These are phyloP conservation scores for Melikaiella ostensackeni DNA, from an alignment of 2,888 invertebrate genomes.

Conservation along the genomic window DNA sequence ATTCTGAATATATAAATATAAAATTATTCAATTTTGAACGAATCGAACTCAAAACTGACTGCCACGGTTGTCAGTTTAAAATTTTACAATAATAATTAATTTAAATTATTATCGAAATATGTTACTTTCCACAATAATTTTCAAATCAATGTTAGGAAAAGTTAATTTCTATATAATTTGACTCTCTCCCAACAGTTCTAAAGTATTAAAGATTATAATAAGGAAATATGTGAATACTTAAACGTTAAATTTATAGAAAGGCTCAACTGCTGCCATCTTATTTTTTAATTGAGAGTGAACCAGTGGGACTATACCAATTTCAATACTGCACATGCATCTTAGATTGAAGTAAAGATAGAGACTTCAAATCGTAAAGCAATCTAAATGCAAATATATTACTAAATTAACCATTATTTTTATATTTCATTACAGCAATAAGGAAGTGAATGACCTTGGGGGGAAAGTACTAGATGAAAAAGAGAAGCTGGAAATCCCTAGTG, in stretches of 20 bases:
- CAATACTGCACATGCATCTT: slow-evolving; percentile 11
- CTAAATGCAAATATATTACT: slow-evolving; percentile 30
- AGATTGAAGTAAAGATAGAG: slow-evolving; percentile 3
- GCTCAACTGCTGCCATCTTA: slow-evolving; percentile 5
- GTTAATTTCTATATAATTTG: background rate
- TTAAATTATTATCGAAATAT: background rate
- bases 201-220: background rate
- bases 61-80: too few relatives aligned
- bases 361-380: slow-evolving; percentile 27
- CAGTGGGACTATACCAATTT: background rate
- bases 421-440: slow-evolving; percentile 58
- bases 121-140: background rate
- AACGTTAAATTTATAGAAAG: background rate
- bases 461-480: slow-evolving; percentile 20
- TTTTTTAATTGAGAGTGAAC: background rate
- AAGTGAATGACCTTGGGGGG: slow-evolving; percentile 50
- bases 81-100: background rate
- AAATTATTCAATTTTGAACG: too few relatives aligned
- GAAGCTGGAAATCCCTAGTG: slow-evolving; percentile 45
- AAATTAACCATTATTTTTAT: background rate
- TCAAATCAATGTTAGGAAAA: background rate
- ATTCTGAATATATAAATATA: too few relatives aligned
- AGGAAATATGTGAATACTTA: background rate
- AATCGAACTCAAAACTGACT: too few relatives aligned
- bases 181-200: background rate